These are phyloP conservation scores for Thunnus albacares DNA, from an alignment of 2,797 vertebrate species.

Conservation along the genomic window DNA sequence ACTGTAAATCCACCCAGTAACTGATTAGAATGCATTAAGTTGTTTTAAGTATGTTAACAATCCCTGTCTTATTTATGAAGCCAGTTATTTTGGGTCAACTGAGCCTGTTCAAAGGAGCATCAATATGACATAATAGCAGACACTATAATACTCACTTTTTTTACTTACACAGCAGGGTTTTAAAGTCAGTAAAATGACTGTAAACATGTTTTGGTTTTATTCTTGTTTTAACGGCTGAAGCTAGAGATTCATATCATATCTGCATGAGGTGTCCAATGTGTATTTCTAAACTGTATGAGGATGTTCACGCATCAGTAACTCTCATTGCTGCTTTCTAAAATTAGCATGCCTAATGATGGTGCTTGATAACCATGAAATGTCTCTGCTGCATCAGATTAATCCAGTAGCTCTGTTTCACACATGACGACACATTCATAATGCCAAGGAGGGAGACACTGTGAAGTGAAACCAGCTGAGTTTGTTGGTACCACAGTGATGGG, in stretches of 20 bases:
- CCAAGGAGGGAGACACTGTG: conserved; percentile 1
- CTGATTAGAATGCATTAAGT: background rate
- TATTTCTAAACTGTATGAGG: conserved; percentile 41
- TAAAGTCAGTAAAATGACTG: conserved; percentile 13
- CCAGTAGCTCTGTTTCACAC: conserved; percentile 50
- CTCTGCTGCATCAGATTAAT: conserved; percentile 53
- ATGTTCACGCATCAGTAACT: conserved; percentile 52
- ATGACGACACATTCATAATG: conserved; percentile 27
- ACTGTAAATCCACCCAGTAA: background rate
- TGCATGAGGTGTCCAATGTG: conserved; percentile 29
- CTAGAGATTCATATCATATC: conserved; percentile 6
- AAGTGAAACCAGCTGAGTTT: conserved; percentile 15
- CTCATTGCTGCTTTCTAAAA: conserved; percentile 66
- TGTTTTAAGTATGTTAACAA: background rate
- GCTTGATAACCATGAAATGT: conserved; percentile 70
- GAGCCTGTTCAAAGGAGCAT: background rate
- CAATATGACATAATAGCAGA: background rate
- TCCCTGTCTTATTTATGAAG: background rate
- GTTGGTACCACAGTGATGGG: conserved; percentile 8
- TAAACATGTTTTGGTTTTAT: conserved; percentile 3
- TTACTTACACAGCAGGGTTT: conserved; percentile 3
- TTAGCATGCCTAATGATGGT: conserved; percentile 66
- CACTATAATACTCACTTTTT: background rate
- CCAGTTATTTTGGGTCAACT: background rate
- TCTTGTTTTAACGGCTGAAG: conserved; percentile 13